These are phyloP conservation scores for Heliangelus exortis DNA, from an alignment of 2,797 vertebrate genomes.

Conservation along the genomic window DNA sequence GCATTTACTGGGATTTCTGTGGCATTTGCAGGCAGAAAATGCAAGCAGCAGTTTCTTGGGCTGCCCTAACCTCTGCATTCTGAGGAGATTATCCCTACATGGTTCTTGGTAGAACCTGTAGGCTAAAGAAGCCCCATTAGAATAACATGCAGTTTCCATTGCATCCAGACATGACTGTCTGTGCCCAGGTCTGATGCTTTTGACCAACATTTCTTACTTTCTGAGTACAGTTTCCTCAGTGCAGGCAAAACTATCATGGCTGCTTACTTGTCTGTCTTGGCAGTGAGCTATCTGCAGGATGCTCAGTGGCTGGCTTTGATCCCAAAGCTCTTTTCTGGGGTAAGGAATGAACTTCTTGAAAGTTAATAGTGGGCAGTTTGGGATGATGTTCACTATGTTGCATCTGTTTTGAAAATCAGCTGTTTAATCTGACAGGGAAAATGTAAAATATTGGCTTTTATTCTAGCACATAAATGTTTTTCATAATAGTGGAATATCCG, in stretches of 20 bases:
- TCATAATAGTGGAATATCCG: not conserved
- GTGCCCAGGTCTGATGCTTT: not conserved
- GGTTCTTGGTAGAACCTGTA: not conserved
- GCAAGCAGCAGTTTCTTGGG: not conserved
- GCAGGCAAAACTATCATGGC: not conserved
- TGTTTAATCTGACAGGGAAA: not conserved
- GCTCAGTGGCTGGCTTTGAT: not conserved
- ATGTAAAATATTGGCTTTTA: not conserved
- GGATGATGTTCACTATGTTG: not conserved
- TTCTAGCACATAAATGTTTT: not conserved
- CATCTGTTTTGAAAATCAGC: not conserved
- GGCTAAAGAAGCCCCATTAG: not conserved
- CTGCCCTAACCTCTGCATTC: not conserved
- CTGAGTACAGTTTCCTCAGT: not conserved
- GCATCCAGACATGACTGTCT: not conserved
- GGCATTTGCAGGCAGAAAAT: not conserved
- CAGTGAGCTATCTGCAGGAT: not conserved
- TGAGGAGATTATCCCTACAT: not conserved
- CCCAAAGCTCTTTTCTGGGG: not conserved
- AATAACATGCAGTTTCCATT: not conserved
- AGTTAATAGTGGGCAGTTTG: not conserved
- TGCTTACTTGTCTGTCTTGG: rapidly evolving
- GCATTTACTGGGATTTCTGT: not conserved
- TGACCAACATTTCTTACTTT: not conserved
- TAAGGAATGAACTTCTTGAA: not conserved